Base-by-base conservation (phyloP, 2,888 invertebrate species). In the Cabera pusaria region DNA sequence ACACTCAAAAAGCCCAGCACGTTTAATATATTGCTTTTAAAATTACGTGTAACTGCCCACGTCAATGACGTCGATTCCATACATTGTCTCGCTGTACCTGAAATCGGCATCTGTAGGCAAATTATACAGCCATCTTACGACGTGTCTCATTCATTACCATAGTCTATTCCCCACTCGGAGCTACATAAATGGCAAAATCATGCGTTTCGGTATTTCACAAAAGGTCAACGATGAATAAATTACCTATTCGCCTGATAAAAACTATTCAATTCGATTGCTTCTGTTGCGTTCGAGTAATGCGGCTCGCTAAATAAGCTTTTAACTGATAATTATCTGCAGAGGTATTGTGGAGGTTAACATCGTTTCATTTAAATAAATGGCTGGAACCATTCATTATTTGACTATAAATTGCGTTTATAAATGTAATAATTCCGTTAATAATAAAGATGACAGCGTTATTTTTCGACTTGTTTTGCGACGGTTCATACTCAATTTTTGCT, bases 171-270 rank as follows among this genome's bases (percentile, higher is more conserved):
- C 18, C 11, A 29, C 33, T 32, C n/a, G 24, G 10, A 14, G 11
- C 28, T n/a, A 25, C 40, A 36, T 24, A 41, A 35, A 42, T 31
- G 41, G 35, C 35, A 42, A 32, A 22, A 26, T 35, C 40, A 24
- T 33, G 42, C 26, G 31, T 46, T 31, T 33, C 38, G 36, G 38
- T 33, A 44, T 40, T 38, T 40, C 39, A 40, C 25, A 24, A 56
- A 60, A 60, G 57, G 62, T 51, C 57, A 51, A 39, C 48, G 49
- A 56, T 56, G 60, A 59, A 63, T 60, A 60, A 52, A 60, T 63
- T 57, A 57, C 46, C 26, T 36, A 31, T 35, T 34, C 26, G 6
- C 12, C 6, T 20, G 50, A 52, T 56, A 59, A 57, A 59, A 59
- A 54, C 49, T 40, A 49, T 50, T 34, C 48, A 48, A 45, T 47